Percentiles rank a stretch among this genome's conserved stretches.
These are phyloP conservation scores for Crambe crambe DNA, from an alignment of 37 sponge, comb jelly and placozoan genomes.

Conservation along the genomic window DNA sequence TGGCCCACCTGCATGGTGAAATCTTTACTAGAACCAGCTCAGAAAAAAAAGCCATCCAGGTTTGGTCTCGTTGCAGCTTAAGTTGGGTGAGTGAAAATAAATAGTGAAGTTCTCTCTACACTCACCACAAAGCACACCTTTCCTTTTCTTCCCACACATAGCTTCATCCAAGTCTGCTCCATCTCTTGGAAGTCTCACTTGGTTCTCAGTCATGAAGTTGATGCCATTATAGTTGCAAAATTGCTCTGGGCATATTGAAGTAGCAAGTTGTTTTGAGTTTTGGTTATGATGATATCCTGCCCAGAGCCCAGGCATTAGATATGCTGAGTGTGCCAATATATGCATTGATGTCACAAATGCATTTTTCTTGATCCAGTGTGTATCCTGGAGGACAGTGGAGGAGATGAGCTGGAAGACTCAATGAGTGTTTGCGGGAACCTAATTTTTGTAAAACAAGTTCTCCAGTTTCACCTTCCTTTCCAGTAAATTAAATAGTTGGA, in stretches of 20 bases:
- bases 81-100: slow-evolving; percentile 42
- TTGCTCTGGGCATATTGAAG: slow-evolving; percentile 22
- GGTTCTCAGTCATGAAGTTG: not conserved
- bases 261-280: not conserved
- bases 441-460: not conserved
- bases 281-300: slow-evolving; percentile 14
- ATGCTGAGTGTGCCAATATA: not conserved
- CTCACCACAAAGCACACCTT: slow-evolving; percentile 36
- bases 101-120: slow-evolving; percentile 21
- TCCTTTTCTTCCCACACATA: slow-evolving; percentile 30
- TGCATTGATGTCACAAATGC: not conserved
- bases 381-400: slow-evolving; percentile 52
- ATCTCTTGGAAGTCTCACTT: slow-evolving; percentile 29
- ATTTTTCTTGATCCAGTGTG: not conserved
- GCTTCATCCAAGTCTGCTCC: slow-evolving; percentile 8
- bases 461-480: slow-evolving; percentile 4
- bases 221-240: slow-evolving; percentile 3
- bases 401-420: not conserved
- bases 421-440: not conserved
- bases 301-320: slow-evolving; percentile 31
- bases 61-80: not conserved
- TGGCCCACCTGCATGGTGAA: too few relatives aligned
- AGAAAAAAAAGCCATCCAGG: slow-evolving; percentile 39
- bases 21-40: slow-evolving; percentile 51
- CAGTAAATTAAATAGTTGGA: not conserved